phyloP scores from a whole-genome alignment of 2,797 vertebrate genomes.

The Lemur catta region DNA sequence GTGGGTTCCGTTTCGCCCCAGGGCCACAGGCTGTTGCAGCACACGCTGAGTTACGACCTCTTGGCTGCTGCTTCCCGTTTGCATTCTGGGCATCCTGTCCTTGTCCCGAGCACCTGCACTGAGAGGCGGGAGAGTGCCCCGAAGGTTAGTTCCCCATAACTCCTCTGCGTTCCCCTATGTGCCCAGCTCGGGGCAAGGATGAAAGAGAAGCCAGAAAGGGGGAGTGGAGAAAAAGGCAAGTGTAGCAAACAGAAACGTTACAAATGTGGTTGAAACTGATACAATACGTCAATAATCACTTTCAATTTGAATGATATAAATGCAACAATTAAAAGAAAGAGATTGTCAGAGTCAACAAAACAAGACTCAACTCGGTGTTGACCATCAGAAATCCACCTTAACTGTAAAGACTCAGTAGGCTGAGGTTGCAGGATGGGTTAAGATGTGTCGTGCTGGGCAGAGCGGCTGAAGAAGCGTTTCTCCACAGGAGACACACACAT shows the following conservation, averaged over 20 bases:
- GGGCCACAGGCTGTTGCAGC: background rate
- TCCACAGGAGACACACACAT: background rate
- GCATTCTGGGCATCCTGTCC: too few species aligned
- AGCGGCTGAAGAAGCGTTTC: background rate
- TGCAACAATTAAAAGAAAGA: background rate
- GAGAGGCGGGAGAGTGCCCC: rapidly evolving
- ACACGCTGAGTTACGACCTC: background rate
- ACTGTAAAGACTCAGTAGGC: background rate
- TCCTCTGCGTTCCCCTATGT: too few species aligned
- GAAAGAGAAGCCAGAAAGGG: background rate
- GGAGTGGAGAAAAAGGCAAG: background rate
- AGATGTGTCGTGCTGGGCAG: background rate
- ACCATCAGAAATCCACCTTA: background rate
- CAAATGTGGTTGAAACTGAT: too few species aligned
- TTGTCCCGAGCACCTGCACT: background rate
- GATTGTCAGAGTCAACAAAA: background rate
- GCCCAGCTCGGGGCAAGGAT: rapidly evolving
- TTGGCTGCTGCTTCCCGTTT: too few species aligned
- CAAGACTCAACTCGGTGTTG: background rate
- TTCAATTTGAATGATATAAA: background rate
- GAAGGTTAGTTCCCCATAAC: too few species aligned
- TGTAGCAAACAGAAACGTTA: background rate
- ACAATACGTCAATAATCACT: too few species aligned
- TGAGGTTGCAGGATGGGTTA: background rate
- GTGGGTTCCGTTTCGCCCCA: too few species aligned